Conservation (phyloP, 2,888 invertebrate genomes). For the Gymnoscelis rufifasciata region DNA sequence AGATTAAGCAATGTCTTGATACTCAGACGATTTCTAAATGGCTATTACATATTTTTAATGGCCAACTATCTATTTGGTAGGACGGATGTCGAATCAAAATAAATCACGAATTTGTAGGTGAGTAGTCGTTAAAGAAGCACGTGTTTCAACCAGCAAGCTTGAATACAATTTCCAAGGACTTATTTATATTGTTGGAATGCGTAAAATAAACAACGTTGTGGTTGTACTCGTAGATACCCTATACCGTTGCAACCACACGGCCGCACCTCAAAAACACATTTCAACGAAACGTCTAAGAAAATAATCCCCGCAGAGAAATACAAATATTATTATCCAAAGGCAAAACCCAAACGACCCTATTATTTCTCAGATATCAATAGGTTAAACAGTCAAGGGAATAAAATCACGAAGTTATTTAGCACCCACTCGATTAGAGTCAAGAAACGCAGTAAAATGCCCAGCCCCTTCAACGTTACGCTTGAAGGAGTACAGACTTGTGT, state of each 20-base stretch:
- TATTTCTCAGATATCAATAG: constrained; percentile 26
- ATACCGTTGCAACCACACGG: constrained; percentile 45
- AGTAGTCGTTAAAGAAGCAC: constrained; percentile 29
- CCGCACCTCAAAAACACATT: constrained; percentile 44
- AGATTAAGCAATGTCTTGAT: constrained; percentile 21
- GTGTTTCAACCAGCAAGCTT: constrained; percentile 41
- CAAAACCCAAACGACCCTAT: constrained; percentile 12
- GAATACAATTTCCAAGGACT: constrained; percentile 73
- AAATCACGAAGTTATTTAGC: constrained; percentile 44
- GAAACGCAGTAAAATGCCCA: constrained; percentile 64
- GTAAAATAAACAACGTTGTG: constrained; percentile 68
- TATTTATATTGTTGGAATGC: constrained; percentile 73
- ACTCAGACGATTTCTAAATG: constrained; percentile 25
- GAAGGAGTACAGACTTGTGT: constrained; percentile 53
- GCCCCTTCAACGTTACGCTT: constrained; percentile 71
- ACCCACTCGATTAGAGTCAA: constrained; percentile 54
- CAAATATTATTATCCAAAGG: constrained; percentile 11
- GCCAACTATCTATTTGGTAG: constrained; percentile 36
- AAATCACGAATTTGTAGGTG: constrained; percentile 40
- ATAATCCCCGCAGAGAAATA: constrained; percentile 9
- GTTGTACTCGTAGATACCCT: constrained; percentile 33
- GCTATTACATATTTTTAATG: constrained; percentile 30
- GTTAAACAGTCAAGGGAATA: constrained; percentile 31
- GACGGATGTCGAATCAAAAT: constrained; percentile 41
- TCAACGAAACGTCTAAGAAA: constrained; percentile 28